These are phyloP conservation scores for Poeciliopsis turrubarensis DNA, from an alignment of 2,113 vertebrate genomes.

Conservation along the genomic window DNA sequence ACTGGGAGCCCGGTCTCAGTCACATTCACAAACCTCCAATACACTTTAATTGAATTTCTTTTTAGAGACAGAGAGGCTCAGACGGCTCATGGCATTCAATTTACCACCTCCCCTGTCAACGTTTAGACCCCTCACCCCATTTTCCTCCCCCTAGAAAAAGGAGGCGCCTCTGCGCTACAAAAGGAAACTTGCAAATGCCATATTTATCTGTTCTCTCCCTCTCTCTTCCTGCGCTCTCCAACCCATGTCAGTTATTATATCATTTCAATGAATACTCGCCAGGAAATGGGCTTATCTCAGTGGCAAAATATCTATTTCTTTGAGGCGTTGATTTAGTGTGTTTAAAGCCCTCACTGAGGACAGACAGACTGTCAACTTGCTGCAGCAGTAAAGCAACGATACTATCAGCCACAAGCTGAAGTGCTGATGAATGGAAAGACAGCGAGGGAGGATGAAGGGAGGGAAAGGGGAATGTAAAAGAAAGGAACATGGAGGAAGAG, in stretches of 20 bases:
- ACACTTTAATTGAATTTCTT: conserved; percentile 99
- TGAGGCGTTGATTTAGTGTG: conserved; percentile 83
- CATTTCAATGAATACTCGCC: conserved; percentile 84
- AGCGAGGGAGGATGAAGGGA: conserved; percentile 13
- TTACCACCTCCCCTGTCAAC: conserved; percentile 86
- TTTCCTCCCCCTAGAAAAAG: conserved; percentile 80
- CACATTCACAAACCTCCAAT: conserved; percentile 99
- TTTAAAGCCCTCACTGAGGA: conserved; percentile 77
- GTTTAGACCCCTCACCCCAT: conserved; percentile 87
- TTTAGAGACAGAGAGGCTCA: conserved; percentile 96
- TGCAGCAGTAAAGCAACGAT: conserved; percentile 70
- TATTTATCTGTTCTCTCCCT: conserved; percentile 83
- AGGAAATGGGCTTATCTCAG: conserved; percentile 81
- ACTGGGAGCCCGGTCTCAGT: conserved; percentile 88
- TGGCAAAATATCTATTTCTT: conserved; percentile 81
- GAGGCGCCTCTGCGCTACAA: conserved; percentile 78
- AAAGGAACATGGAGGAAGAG: conserved; percentile 18
- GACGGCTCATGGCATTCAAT: conserved; percentile 95
- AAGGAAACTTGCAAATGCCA: conserved; percentile 90
- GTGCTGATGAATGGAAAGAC: conserved; percentile 73
- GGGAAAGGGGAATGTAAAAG: conserved; percentile 6
- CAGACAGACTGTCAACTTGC: conserved; percentile 75
- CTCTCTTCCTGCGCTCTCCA: conserved; percentile 62
- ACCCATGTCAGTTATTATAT: conserved; percentile 85
- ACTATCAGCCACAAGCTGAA: conserved; percentile 67